Evolutionary conservation across 2,888 invertebrate genomes (phyloP), one percentile per base, ranked within the genome.

Genomic region (Stegana nigrithorax): DNA sequence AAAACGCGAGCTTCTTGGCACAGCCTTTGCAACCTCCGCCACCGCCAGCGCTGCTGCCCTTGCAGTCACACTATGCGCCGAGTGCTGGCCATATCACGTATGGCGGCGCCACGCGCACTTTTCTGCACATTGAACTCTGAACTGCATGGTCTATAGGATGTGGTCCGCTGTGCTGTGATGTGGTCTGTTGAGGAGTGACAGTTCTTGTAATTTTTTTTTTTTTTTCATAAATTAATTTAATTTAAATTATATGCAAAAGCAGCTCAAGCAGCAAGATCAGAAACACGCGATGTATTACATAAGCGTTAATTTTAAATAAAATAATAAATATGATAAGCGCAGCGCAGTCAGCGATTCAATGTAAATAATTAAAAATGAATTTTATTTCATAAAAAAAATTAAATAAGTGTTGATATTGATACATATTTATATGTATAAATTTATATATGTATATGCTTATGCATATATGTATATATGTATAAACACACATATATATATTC

Each of bases 111-210:
- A 57, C 59, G 29, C 65, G 68, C 67, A 73, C 73, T 65, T 78
- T 77, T 65, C 72, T 81, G 65, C 80, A 80, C 69, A 81, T 82
- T 68, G 83, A 81, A 81, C 75, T n/a, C n/a, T 82, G 78, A 82
- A 73, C 60, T 79, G 69, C 32, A 19, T n/a, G 12, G 7, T n/a
- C n/a, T n/a, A n/a, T n/a, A n/a, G n/a, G n/a, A 12, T 5, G 32
- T 32, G 32, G 8, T 8, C n/a, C 32, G 4, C 2, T 32, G 32
- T 32, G 32, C 32, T n/a, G 32, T n/a, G 10, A 32, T 12, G 3
- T 32, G n/a, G n/a, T n/a, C 1, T 32, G 10, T n/a, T 32, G 2
- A 12, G 32, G 10, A 12, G 10, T 32, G 8, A 32, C 32, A 32
- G 8, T 32, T 8, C 25, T 63, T 60, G 19, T 55, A 39, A n/a